Conservation (phyloP, 2,888 invertebrate genomes). For the Diadromus collaris region DNA sequence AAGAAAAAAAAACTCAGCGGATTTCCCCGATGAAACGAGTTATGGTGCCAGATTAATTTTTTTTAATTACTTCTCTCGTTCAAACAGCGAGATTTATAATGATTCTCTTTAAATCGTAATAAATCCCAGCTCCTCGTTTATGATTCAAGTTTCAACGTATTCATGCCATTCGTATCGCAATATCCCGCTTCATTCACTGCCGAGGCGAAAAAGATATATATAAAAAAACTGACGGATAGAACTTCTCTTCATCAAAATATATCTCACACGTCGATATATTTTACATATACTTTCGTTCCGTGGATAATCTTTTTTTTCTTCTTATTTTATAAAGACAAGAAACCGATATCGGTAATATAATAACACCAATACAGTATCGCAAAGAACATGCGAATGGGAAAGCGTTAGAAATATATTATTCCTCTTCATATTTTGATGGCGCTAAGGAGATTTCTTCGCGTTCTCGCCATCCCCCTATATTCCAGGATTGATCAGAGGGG, state of each 20-base stretch:
- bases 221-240: no score
- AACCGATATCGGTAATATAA: neutral
- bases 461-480: slow-evolving; percentile 5
- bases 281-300: neutral
- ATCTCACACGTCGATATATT: no score
- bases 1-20: neutral
- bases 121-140: neutral
- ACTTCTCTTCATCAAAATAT: no score
- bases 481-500: slow-evolving; percentile 69
- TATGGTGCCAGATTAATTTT: neutral
- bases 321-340: neutral
- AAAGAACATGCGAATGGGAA: neutral
- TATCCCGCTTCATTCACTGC: neutral
- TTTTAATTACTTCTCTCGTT: neutral
- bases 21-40: neutral
- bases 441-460: slow-evolving; percentile 18
- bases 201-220: no score
- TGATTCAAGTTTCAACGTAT: neutral
- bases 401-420: slow-evolving; percentile 54
- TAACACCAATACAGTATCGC: neutral
- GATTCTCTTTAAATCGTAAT: neutral
- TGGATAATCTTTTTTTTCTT: neutral
- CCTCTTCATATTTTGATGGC: slow-evolving; percentile 19
- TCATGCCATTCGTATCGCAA: neutral
- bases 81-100: neutral